These are phyloP conservation scores for Sebastes taczanowskii DNA, from an alignment of 2,797 vertebrate species.

Conservation along the genomic window DNA sequence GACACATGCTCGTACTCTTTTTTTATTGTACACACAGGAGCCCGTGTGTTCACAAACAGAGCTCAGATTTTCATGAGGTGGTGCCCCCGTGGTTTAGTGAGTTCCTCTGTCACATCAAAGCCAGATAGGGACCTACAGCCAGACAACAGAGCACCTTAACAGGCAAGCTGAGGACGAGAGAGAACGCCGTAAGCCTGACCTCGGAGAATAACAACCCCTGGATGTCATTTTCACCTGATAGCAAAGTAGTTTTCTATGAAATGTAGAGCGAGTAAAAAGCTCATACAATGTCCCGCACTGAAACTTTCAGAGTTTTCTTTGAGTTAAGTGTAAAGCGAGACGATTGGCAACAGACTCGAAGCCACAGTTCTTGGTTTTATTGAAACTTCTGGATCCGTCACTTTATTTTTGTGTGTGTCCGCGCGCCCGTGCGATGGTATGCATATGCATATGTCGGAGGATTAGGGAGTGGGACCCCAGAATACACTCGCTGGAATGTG, in stretches of 20 bases:
- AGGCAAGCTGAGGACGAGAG: conserved; percentile 8
- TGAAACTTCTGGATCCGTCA: conserved; percentile 36
- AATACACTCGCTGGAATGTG: conserved; percentile 77
- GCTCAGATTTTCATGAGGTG: conserved; percentile 75
- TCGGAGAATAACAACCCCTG: conserved; percentile 2
- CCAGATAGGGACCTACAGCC: conserved; percentile 36
- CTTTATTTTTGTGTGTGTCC: conserved; percentile 39
- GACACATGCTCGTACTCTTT: conserved; percentile 28
- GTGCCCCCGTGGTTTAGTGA: conserved; percentile 62
- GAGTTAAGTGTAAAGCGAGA: conserved; percentile 24
- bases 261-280: neutral
- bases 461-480: conserved; percentile 77
- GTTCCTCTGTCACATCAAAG: conserved; percentile 72
- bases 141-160: conserved; percentile 41
- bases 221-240: conserved; percentile 30
- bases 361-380: conserved; percentile 4
- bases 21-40: conserved; percentile 69
- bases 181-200: neutral
- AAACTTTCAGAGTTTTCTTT: neutral
- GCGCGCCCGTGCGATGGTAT: conserved; percentile 36
- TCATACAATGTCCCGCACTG: neutral
- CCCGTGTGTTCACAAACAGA: conserved; percentile 64
- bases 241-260: neutral
- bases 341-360: neutral
- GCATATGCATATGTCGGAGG: conserved; percentile 70